Base-by-base conservation (phyloP, 2,113 vertebrate species). In the Pelobates fuscus region DNA sequence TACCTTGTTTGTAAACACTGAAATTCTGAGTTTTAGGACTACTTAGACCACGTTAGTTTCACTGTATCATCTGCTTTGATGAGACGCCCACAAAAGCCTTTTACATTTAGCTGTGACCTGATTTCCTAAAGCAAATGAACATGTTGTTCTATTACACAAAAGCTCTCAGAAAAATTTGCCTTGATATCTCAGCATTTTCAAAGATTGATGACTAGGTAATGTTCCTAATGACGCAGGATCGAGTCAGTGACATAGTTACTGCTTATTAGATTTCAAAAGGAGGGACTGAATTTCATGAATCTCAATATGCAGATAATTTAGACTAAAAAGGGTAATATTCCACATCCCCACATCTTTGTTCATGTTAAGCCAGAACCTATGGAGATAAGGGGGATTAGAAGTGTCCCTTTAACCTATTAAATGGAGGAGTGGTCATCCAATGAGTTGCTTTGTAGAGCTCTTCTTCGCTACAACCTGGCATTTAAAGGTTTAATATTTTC, bases 201-300 rank as follows among this genome's bases (percentile, higher is more conserved):
- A 25, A 68, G 73, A 77, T 61, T 67, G 73, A 77, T 68, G 55
- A 58, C 65, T 61, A 67, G 55, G 54, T 67, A 60, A 77, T 77
- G 67, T 77, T 68, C 73, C 57, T 77, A 77, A 77, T 77, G 73
- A 77, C 73, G 57, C 73, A 77, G 73, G 41, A 68, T 77, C 54
- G 4, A 60, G 55, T 49, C 41, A 32, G 29, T 65, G 71, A 74
- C 71, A 72, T 59, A 74, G 63, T 59, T 67, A 32, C 43, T 24
- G 37, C 41, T 60, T 77, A 77, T 61, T 77, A 67, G 26, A 68
- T 77, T 60, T 68, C 55, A 30, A 44, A 32, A 67, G 54, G 41
- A 46, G 54, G 70, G 60, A 24, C 59, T 4, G 21, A 25, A 37
- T 37, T 30, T 63, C 46, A 37, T 63, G 61, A 29, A 32, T 64